Evolutionary conservation across 1,140 invertebrate genomes (phyloP).

Genomic region (Drosophila nasuta): DNA sequence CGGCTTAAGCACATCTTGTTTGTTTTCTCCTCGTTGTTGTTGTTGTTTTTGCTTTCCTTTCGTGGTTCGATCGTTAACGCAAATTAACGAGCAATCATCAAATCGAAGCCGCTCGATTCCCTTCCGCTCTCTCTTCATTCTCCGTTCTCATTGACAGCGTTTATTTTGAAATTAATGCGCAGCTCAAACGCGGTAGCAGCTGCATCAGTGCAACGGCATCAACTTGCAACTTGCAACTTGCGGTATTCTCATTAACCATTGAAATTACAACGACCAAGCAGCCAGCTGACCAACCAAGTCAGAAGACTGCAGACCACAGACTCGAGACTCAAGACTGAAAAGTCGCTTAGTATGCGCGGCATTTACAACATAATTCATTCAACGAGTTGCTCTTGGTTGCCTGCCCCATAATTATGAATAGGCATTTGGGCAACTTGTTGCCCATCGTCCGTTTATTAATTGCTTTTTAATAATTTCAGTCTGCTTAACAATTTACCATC

Average conservation of each 20-base stretch:
- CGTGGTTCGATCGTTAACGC: slow-evolving; percentile 74
- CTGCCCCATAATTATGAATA: slow-evolving; percentile 68
- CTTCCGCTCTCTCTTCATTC: slow-evolving; percentile 30
- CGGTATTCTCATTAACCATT: slow-evolving; percentile 79
- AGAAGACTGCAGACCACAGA: neutral
- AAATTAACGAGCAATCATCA: slow-evolving; percentile 84
- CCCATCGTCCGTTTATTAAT: slow-evolving; percentile 66
- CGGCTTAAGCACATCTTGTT: slow-evolving; percentile 68
- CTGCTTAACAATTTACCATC: slow-evolving; percentile 57
- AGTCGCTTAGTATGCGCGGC: slow-evolving; percentile 59
- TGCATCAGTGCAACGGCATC: slow-evolving; percentile 32
- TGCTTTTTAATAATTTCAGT: slow-evolving; percentile 79
- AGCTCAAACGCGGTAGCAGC: slow-evolving; percentile 58
- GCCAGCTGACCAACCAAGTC: neutral
- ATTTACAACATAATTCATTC: slow-evolving; percentile 82
- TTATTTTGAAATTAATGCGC: slow-evolving; percentile 80
- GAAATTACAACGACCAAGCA: slow-evolving; percentile 64
- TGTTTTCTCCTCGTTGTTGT: slow-evolving; percentile 45
- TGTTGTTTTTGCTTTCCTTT: slow-evolving; percentile 1
- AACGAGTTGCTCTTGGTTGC: slow-evolving; percentile 1
- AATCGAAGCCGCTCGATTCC: slow-evolving; percentile 65
- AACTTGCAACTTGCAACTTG: slow-evolving; percentile 47
- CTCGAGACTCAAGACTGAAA: slow-evolving; percentile 17
- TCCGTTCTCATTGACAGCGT: slow-evolving; percentile 54
- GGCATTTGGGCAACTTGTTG: slow-evolving; percentile 63